Conservation (phyloP, 2,113 vertebrate species). For the Microcebus lehilahytsara region DNA sequence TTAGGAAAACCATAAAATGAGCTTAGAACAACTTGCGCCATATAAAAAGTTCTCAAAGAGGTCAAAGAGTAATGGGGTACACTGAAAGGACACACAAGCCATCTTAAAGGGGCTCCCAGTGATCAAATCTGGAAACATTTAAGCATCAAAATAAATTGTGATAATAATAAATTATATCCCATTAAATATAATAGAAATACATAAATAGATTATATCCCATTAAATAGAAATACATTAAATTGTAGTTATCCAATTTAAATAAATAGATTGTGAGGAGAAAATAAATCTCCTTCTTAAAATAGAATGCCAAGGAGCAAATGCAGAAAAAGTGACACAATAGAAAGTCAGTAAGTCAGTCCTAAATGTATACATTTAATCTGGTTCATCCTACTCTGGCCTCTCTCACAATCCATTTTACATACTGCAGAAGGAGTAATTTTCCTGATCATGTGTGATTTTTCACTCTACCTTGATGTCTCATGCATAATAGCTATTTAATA, state of each 20-base stretch:
- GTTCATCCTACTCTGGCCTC: not conserved
- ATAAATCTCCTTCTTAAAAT: not conserved
- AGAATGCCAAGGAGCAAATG: not conserved
- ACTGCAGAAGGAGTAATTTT: not conserved
- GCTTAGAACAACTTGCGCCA: not conserved
- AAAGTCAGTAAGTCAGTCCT: not conserved
- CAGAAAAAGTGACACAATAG: not conserved
- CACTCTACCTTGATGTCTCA: not conserved
- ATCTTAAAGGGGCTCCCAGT: not conserved
- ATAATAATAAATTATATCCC: not conserved
- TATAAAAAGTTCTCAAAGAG: not conserved
- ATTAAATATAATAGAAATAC: not conserved
- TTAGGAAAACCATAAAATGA: not conserved
- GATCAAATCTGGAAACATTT: not conserved
- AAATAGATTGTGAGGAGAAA: not conserved
- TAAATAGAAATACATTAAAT: not conserved
- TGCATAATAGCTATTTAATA: not conserved
- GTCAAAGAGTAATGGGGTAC: not conserved
- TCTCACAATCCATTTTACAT: not conserved
- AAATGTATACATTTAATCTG: not conserved
- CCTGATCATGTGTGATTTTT: not conserved
- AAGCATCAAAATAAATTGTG: not conserved
- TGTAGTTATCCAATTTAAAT: not conserved
- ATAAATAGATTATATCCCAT: not conserved
- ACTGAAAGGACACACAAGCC: not conserved